Evolutionary conservation across 2,797 vertebrate species (phyloP), one percentile per base, ranked within the genome.

Genomic region (Bryconaethiops microstoma): DNA sequence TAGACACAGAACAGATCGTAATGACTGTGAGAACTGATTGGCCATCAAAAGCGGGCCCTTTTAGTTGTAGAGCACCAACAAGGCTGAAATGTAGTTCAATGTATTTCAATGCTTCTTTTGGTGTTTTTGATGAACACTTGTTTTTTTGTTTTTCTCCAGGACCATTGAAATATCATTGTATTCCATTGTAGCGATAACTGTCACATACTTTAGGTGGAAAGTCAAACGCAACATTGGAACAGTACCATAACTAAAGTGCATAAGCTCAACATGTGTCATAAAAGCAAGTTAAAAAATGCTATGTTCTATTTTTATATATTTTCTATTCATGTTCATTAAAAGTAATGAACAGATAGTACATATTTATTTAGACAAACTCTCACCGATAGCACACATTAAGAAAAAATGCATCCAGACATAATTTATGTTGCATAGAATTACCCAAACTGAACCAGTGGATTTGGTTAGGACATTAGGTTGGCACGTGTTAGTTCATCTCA

Each of bases 381-480:
- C 81, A 89, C 82, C 87, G 54, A 87, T 82, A 84, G 79, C 88
- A 91, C 87, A 90, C 89, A 83, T 90, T 90, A 84, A 88, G 88
- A 91, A 91, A 45, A 86, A 91, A 93, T 90, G 87, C 91, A 92
- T 92, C 89, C 89, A 92, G 91, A 85, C 90, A 92, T 82, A 86
- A 85, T 93, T 87, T 91, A 94, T 95, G 94, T 98, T 99, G 97
- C 97, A 99, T 99, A 99, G 97, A 97, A 94, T 95, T 94, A 95
- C 95, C 94, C 93, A 91, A 94, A 95, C 92, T 93, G 88, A 95
- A 95, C 87, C 86, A 90, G 95, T 93, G 92, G 90, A 92, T 94
- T 92, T 94, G 90, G 88, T 92, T 87, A 85, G 90, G 87, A 90
- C 90, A 88, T 76, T 89, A 92, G 87, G 91, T 95, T 96, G 96